Evolutionary conservation across 1,140 invertebrate genomes (phyloP).

Genomic region (Neelides sp.): DNA sequence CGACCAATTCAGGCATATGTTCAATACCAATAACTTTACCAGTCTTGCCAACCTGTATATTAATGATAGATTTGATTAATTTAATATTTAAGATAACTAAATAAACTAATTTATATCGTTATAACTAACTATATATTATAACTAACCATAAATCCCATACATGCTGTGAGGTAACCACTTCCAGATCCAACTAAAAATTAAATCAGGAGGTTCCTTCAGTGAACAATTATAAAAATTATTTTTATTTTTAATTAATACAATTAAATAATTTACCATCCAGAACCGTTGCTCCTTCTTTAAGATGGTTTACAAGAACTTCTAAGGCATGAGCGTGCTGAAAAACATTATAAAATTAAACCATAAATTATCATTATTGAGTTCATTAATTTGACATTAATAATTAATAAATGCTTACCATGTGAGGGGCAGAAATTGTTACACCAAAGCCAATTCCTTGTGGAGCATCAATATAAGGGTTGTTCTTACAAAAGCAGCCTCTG

Average conservation of each 20-base stretch:
- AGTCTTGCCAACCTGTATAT: slow-evolving; percentile 39
- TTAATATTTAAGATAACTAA: no score
- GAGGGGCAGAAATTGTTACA: slow-evolving; percentile 93
- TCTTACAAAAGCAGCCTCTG: slow-evolving; percentile 60
- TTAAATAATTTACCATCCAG: no score
- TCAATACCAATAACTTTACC: slow-evolving; percentile 50
- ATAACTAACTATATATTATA: no score
- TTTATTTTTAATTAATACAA: no score
- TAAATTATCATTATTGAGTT: no score
- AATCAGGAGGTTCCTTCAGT: no score
- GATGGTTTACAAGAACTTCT: slow-evolving; percentile 70
- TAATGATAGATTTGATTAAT: not conserved
- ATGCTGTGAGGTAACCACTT: slow-evolving; percentile 50
- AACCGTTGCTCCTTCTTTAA: slow-evolving; percentile 62
- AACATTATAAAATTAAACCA: slow-evolving; percentile 3
- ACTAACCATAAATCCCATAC: slow-evolving; percentile 48
- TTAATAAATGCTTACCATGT: slow-evolving; percentile 62
- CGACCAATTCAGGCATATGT: slow-evolving; percentile 48
- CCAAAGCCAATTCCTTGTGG: slow-evolving; percentile 78
- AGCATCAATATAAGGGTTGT: slow-evolving; percentile 59
- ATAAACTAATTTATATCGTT: no score
- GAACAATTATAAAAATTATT: no score
- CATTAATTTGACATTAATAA: not conserved
- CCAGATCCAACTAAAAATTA: slow-evolving; percentile 49
- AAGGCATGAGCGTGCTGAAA: slow-evolving; percentile 79